phyloP scores from a whole-genome alignment of 1,140 invertebrate genomes.

The Neodiprion virginianus region DNA sequence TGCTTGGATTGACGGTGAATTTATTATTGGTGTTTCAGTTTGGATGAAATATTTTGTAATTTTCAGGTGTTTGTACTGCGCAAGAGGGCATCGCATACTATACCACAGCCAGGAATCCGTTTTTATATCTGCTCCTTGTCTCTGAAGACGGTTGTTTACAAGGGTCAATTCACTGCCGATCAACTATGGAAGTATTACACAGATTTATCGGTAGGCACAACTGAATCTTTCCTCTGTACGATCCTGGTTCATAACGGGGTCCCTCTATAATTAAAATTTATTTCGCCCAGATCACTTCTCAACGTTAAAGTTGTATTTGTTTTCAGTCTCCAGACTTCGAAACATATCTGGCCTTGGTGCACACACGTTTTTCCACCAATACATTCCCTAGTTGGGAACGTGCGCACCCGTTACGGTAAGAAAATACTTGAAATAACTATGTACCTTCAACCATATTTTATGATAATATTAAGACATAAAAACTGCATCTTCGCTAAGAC shows the following conservation, averaged over 20 bases:
- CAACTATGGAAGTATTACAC: conserved; percentile 88
- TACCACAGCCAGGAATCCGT: conserved; percentile 81
- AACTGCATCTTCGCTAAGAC: not conserved
- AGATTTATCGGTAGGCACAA: conserved; percentile 67
- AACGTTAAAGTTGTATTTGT: conserved; percentile 28
- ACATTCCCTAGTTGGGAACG: conserved; percentile 99
- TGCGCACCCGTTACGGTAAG: conserved; percentile 95
- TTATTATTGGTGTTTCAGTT: too few relatives aligned
- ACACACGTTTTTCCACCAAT: conserved; percentile 98
- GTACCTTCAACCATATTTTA: not conserved
- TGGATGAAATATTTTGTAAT: conserved; percentile 7
- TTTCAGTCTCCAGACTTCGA: conserved; percentile 79
- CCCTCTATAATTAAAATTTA: not conserved
- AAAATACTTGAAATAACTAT: not conserved
- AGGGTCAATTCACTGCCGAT: conserved; percentile 95
- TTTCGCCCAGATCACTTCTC: not conserved
- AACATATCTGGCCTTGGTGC: conserved; percentile 94
- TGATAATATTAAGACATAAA: too few relatives aligned
- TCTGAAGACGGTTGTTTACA: conserved; percentile 91
- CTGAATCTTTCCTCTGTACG: not conserved
- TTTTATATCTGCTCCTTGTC: conserved; percentile 98
- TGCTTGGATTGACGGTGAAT: not conserved
- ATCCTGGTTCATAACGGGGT: too few relatives aligned
- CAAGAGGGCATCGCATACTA: conserved; percentile 90
- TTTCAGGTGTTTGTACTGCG: conserved; percentile 87